Percentiles rank a stretch among this genome's conserved stretches.
Conservation (phyloP, 2,113 vertebrate genomes). For the Stigmatopora nigra region DNA sequence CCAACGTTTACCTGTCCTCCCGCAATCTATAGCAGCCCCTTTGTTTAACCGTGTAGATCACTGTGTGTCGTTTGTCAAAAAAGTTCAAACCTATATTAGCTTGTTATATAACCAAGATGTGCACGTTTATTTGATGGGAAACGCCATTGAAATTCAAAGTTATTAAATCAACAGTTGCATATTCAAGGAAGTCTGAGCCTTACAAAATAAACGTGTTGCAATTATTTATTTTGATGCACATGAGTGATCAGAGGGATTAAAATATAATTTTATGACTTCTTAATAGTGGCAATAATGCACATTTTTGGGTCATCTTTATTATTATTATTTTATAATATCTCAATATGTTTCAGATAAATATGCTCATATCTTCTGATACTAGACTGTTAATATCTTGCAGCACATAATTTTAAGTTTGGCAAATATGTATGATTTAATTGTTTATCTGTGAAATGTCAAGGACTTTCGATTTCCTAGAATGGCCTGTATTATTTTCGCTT, state of each 20-base stretch:
- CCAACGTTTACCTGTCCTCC: background rate
- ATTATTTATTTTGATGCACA: too few species aligned
- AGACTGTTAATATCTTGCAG: background rate
- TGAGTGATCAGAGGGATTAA: too few species aligned
- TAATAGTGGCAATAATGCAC: too few species aligned
- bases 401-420: background rate
- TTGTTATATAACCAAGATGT: conserved; percentile 7
- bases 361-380: background rate
- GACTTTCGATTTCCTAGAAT: background rate
- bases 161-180: background rate
- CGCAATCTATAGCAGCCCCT: background rate
- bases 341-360: background rate
- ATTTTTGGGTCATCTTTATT: too few species aligned
- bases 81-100: background rate
- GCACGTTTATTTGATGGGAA: background rate
- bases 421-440: background rate
- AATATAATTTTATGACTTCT: too few species aligned
- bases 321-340: too few species aligned
- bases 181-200: background rate
- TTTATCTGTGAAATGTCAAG: background rate
- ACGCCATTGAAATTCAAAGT: background rate
- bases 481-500: background rate
- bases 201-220: too few species aligned
- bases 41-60: background rate
- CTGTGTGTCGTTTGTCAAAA: too few species aligned